Evolutionary conservation across 1,140 invertebrate species (phyloP), one percentile per base, ranked within the genome.

Genomic region (Plectrocnemia conspersa): DNA sequence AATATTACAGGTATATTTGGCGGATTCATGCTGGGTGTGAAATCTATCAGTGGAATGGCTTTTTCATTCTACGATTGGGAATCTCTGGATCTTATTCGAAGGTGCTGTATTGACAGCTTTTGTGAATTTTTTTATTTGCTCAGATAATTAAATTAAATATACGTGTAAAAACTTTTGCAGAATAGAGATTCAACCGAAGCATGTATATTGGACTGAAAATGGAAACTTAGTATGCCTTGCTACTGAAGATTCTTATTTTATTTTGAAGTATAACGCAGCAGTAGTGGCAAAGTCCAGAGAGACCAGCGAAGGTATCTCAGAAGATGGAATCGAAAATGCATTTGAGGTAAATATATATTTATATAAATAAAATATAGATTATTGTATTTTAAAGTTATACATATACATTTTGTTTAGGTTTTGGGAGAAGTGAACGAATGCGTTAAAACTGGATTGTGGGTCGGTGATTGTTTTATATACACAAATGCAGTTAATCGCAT

Each of bases 1-100:
- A 42, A 19, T 56, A 53, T 69, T 70, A 2, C 59, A 89, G 93
- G 86, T 48, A 98, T 99, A 46, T 97, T 93, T 73, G 97, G 96
- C 45, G 97, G 97, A 5, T 87, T 82, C 70, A 82, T 99, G 71
- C 76, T 99, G 19, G 95, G 96, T 9, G 93, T 98, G 0, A 89
- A 90, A 61, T 98, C 95, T 0, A 86, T 90, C 1, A 90, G 90
- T 42, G 94, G 94, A 1, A 77, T 99, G 47, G 79, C 79, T 0
- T 97, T 99, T 67, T 99, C 80, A 1, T 97, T 99, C 68, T 99
- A 96, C 66, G 97, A 99, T 67, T 99, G 97, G 97, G 95, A 99
- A 63, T 85, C 84, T 2, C 72, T 93, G 24, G 91, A 94, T 58
- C 75, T 99, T 2, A 79, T 99, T 9, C 81, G 97, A 56, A 81